Base-by-base conservation (phyloP, 2,888 invertebrate genomes). In the Drosophila anomalata region DNA sequence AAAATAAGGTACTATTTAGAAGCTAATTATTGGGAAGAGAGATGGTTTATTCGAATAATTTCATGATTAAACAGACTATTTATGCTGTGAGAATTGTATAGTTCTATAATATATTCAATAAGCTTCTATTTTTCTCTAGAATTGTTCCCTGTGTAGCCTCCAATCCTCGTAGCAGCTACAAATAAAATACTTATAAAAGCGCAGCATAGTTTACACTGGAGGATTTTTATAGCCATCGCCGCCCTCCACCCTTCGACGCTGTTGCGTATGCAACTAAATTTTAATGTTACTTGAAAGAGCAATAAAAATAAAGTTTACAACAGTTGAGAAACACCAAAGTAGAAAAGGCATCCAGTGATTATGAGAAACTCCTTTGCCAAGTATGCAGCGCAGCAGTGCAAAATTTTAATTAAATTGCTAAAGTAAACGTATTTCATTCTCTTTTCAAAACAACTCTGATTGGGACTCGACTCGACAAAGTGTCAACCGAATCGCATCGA, bases 231-330 rank as follows among this genome's bases (percentile, higher is more conserved):
- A 56, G 81, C 77, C 70, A 63, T 24, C 50, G 44, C 52, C 52
- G 48, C 54, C 14, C 17, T 14, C 65, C 39, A 39, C 51, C 14
- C 14, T 33, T 36, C n/a, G 4, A 41, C 17, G 31, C 60, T 51
- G 48, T 59, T 48, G 66, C 59, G 75, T 73, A 78, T 74, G 84
- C 84, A 87, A 78, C 83, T 78, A 83, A 83, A 84, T 84, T 87
- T 83, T 83, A 87, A 87, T 83, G 85, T 87, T 83, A 81, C 87
- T 83, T 83, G 71, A 83, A 87, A 87, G 83, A 85, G 87, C 81
- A 83, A 84, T 84, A 87, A 85, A 67, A 87, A 81, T 81, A 85
- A 84, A 87, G 68, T 84, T 84, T 84, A 75, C 73, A 79, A 82
- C 76, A 84, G 81, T 86, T 79, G 79, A 67, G 73, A 81, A 81